A percentile compares a stretch with the other conserved stretches of the same genome.
These are phyloP conservation scores for Microctenopoma stevenorrisi DNA, from an alignment of 2,797 vertebrate genomes.

Conservation along the genomic window DNA sequence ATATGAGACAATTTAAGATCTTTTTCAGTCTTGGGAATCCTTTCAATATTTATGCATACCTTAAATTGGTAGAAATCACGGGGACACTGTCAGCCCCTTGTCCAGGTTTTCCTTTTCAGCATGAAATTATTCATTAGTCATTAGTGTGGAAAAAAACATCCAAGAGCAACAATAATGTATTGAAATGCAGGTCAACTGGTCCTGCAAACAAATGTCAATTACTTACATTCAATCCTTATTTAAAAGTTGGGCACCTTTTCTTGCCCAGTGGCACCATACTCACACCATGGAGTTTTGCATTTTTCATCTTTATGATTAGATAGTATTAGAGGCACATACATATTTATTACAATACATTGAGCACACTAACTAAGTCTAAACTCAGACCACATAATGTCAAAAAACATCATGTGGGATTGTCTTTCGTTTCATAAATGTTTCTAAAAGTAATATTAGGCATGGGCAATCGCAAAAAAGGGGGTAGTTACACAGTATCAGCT, in stretches of 20 bases:
- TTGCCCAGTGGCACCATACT: not conserved
- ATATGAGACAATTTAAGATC: not conserved
- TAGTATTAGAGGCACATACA: not conserved
- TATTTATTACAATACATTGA: not conserved
- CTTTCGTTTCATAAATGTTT: not conserved
- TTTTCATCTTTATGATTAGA: constrained; percentile 7
- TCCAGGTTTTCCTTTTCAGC: constrained; percentile 12
- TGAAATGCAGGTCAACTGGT: constrained; percentile 12
- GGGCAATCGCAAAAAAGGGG: not conserved
- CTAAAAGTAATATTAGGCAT: not conserved
- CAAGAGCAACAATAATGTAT: constrained; percentile 1
- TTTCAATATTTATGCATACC: constrained; percentile 13
- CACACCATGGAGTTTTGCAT: not conserved
- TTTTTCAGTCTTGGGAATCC: not conserved
- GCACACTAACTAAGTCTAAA: not conserved
- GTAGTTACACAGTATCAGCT: constrained; percentile 8
- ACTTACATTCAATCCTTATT: not conserved
- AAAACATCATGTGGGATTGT: not conserved
- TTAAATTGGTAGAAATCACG: constrained; percentile 5
- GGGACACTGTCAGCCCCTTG: constrained; percentile 14
- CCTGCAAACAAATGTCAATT: constrained; percentile 19
- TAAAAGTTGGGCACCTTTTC: not conserved
- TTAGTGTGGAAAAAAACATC: not conserved
- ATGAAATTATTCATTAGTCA: constrained; percentile 22
- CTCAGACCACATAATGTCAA: not conserved